Evolutionary conservation across 2,797 vertebrate species (phyloP), one percentile per base, ranked within the genome.

Genomic region (Atherinosoma microstoma): DNA sequence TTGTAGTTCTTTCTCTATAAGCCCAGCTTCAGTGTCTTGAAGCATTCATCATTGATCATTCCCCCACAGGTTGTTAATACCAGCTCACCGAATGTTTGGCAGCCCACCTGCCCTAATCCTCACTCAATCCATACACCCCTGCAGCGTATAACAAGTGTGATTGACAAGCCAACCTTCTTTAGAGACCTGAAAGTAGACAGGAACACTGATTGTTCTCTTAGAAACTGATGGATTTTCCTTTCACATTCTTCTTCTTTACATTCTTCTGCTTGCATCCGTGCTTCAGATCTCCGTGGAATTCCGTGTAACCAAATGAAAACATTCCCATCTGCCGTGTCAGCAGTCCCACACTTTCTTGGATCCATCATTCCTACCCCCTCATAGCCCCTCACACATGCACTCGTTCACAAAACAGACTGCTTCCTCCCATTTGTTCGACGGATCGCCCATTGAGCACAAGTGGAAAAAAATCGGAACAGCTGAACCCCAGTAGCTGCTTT

Each of bases 291-390:
- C 84, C 22, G 68, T 42, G 73, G 84, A 90, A 89, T 89, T 85
- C 80, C 75, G 74, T 72, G 70, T 69, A 87, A 85, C 84, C 86
- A 79, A 90, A 90, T 84, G 82, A 91, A 91, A 91, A 87, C 88
- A 89, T 92, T 91, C 84, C 90, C 86, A 85, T 90, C 86, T 91
- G 90, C 89, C 24, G 1, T 80, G 83, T 92, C 89, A 92, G 91
- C 91, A 85, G 73, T 78, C 79, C 79, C 63, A 40, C 81, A 78
- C 79, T 88, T 83, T 84, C 78, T 86, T 85, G 73, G 76, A 76
- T 81, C 84, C 79, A 80, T 88, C 82, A 73, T 73, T 82, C 72
- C 80, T 62, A 8, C 82, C 85, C 79, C 70, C 83, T 56, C 79
- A 78, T 76, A 85, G 64, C 70, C 84, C 73, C 70, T 66, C 70